phyloP scores from a whole-genome alignment of 2,797 vertebrate species.

The Acanthiza pusilla region DNA sequence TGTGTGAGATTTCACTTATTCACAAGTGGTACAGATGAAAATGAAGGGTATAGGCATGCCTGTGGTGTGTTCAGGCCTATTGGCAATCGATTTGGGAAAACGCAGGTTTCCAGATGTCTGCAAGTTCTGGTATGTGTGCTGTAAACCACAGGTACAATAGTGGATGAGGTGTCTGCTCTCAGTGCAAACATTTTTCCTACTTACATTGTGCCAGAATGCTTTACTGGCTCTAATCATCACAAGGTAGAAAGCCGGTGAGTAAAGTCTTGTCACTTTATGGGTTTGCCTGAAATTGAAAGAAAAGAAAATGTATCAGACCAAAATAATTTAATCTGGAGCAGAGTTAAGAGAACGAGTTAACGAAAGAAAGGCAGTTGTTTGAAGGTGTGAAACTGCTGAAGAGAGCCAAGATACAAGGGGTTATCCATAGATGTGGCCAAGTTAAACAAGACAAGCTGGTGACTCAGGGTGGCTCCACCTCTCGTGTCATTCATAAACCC shows the following conservation, averaged over 20 bases:
- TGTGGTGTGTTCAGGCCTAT: neutral
- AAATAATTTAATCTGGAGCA: neutral
- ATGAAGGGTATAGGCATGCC: neutral
- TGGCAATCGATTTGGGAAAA: neutral
- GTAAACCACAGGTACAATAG: neutral
- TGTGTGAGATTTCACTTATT: neutral
- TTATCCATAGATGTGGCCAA: neutral
- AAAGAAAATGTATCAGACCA: neutral
- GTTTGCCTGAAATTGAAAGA: neutral
- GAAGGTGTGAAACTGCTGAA: constrained; percentile 21
- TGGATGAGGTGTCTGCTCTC: neutral
- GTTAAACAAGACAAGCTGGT: constrained; percentile 5
- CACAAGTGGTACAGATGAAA: neutral
- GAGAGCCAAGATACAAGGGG: constrained; percentile 18
- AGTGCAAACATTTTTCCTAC: neutral
- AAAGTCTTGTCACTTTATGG: neutral
- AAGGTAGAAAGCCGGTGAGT: neutral
- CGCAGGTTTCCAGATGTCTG: neutral
- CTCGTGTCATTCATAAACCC: constrained; percentile 11
- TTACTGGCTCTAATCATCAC: constrained; percentile 2
- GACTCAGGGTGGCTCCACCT: neutral
- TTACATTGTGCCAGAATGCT: neutral
- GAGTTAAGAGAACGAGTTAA: neutral
- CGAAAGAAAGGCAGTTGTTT: constrained; percentile 7
- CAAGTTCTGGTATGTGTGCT: neutral